Evolutionary conservation across 2,888 invertebrate species (phyloP).

Genomic region (Flexamia atlantica): DNA sequence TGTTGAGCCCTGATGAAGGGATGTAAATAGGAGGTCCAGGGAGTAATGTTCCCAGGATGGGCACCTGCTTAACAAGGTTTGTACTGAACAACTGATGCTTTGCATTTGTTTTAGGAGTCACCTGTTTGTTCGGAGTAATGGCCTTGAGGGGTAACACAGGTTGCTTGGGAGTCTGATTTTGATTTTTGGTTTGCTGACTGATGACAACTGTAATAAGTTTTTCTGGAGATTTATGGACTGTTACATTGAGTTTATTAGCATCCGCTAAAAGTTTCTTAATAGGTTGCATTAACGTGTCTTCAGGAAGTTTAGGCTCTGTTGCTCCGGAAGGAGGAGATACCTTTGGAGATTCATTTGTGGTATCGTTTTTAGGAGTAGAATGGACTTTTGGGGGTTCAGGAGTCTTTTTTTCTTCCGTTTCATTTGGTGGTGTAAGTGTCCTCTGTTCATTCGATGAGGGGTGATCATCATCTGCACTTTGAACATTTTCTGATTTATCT

Average conservation of each 20-base stretch:
- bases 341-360: conserved; percentile 60
- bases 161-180: conserved; percentile 60
- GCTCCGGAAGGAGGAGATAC: conserved; percentile 51
- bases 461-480: conserved; percentile 59
- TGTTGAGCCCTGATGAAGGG: conserved; percentile 56
- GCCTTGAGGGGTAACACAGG: conserved; percentile 56
- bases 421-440: conserved; percentile 58
- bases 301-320: conserved; percentile 49
- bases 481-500: conserved; percentile 62
- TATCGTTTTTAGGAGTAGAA: conserved; percentile 60
- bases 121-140: conserved; percentile 58
- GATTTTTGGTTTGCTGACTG: conserved; percentile 59
- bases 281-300: conserved; percentile 56
- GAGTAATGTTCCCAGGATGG: conserved; percentile 42
- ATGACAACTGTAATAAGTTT: conserved; percentile 59
- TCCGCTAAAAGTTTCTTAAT: conserved; percentile 60
- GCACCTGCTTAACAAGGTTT: conserved; percentile 54
- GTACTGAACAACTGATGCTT: conserved; percentile 59
- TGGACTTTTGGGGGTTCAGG: conserved; percentile 61
- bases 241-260: conserved; percentile 58
- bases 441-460: conserved; percentile 46
- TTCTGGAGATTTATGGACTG: conserved; percentile 64
- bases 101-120: conserved; percentile 24
- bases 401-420: conserved; percentile 64
- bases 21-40: conserved; percentile 61